A percentile compares a stretch with the other conserved stretches of the same genome.
phyloP scores from a whole-genome alignment of 2,888 invertebrate genomes.

The Ichneumoninae sp. region DNA sequence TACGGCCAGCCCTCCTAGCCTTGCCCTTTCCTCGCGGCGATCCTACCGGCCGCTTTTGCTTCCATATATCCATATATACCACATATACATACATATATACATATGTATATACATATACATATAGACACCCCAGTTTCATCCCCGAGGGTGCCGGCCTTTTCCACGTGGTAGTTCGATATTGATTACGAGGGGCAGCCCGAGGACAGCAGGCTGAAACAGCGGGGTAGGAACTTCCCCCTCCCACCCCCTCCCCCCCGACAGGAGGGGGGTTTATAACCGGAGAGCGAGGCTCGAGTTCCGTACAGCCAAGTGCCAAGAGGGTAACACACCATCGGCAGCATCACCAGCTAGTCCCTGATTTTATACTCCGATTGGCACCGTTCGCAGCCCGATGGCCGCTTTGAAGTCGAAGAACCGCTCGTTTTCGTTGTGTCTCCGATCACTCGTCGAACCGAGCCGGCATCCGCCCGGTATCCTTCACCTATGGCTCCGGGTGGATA shows the following conservation, averaged over 20 bases:
- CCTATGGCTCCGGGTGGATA: constrained; percentile 34
- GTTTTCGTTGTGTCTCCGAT: constrained; percentile 64
- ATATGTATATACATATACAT: background rate
- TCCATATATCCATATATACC: background rate
- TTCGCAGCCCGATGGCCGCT: constrained; percentile 79
- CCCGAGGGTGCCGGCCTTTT: constrained; percentile 72
- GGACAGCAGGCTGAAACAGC: constrained; percentile 60
- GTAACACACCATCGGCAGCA: constrained; percentile 55
- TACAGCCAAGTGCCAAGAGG: constrained; percentile 49
- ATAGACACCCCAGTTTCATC: constrained; percentile 30
- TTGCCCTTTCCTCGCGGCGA: constrained; percentile 41
- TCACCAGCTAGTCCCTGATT: constrained; percentile 75
- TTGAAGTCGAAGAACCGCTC: constrained; percentile 76
- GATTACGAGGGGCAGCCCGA: constrained; percentile 76
- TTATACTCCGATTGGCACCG: constrained; percentile 80
- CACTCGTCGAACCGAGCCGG: constrained; percentile 49
- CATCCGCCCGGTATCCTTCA: constrained; percentile 43
- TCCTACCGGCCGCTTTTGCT: constrained; percentile 39
- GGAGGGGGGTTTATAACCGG: constrained; percentile 58
- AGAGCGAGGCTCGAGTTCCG: constrained; percentile 15
- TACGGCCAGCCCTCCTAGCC: constrained; percentile 22
- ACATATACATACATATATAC: background rate
- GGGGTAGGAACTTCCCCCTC: constrained; percentile 36
- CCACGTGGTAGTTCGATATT: constrained; percentile 79
- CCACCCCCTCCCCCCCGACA: too few species aligned